phyloP scores from a whole-genome alignment of 2,113 vertebrate species.

The Nesospiza acunhae region DNA sequence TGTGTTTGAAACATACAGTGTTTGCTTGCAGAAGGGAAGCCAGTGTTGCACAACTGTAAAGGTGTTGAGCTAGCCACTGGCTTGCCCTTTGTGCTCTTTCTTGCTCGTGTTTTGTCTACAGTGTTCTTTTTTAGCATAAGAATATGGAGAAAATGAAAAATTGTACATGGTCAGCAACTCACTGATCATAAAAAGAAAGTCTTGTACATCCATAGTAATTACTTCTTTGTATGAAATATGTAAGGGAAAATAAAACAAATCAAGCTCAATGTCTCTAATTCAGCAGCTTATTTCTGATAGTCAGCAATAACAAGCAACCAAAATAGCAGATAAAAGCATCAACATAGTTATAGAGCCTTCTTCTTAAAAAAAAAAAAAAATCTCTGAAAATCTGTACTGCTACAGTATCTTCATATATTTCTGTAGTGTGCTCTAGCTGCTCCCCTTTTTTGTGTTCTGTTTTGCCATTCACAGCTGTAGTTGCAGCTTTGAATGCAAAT shows the following conservation, averaged over 20 bases:
- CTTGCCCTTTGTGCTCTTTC: neutral
- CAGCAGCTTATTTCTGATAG: neutral
- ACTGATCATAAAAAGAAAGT: neutral
- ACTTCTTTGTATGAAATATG: neutral
- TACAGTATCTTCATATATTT: neutral
- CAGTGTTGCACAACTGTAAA: neutral
- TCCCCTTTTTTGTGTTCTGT: neutral
- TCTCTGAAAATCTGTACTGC: neutral
- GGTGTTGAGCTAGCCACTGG: neutral
- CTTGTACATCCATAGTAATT: neutral
- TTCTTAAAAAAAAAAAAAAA: neutral
- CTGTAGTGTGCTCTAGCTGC: neutral
- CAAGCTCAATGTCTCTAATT: fast-evolving
- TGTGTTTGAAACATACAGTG: neutral
- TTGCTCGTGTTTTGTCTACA: neutral
- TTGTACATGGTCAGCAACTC: neutral
- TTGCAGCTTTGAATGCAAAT: neutral
- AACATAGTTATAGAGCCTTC: neutral
- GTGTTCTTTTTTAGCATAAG: neutral
- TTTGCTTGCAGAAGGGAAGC: neutral
- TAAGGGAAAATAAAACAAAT: neutral
- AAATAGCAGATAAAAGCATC: neutral
- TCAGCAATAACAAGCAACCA: neutral
- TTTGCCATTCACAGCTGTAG: neutral
- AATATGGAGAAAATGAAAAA: neutral